A percentile compares a stretch with the other conserved stretches of the same genome.
Conservation (phyloP, 2,888 invertebrate genomes). For the Meiosimyza decipiens region DNA sequence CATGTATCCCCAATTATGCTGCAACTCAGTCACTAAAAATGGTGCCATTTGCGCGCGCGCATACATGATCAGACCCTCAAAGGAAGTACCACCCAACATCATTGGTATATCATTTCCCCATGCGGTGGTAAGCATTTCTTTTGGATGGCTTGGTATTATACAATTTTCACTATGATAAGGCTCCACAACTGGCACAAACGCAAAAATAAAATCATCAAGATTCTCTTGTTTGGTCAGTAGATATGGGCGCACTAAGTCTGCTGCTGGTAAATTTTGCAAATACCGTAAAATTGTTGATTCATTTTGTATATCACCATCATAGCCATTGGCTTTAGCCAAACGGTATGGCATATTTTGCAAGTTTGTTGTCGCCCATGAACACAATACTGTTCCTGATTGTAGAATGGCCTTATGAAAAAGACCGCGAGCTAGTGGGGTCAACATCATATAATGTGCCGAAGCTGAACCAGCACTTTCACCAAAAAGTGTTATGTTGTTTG, state of each 20-base stretch:
- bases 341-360: constrained; percentile 51
- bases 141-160: constrained; percentile 55
- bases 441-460: constrained; percentile 66
- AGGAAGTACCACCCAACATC: constrained; percentile 62
- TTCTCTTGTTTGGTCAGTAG: constrained; percentile 54
- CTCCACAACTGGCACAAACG: constrained; percentile 63
- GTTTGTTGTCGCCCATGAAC: constrained; percentile 56
- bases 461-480: constrained; percentile 70
- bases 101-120: constrained; percentile 64
- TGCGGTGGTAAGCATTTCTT: constrained; percentile 50
- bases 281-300: constrained; percentile 46
- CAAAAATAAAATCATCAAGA: constrained; percentile 55
- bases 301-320: constrained; percentile 52
- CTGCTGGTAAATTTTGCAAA: constrained; percentile 48
- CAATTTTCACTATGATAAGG: constrained; percentile 56
- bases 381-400: constrained; percentile 59
- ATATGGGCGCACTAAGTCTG: constrained; percentile 51
- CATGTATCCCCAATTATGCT: constrained; percentile 54
- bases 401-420: constrained; percentile 63
- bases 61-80: constrained; percentile 62
- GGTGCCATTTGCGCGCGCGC: constrained; percentile 52
- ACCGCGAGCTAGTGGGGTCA: constrained; percentile 65
- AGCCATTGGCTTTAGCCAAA: constrained; percentile 55
- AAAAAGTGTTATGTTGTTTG: constrained; percentile 68
- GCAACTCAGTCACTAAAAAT: constrained; percentile 50